Base-by-base conservation (phyloP, 2,888 invertebrate genomes). In the Druceiella hillmani region DNA sequence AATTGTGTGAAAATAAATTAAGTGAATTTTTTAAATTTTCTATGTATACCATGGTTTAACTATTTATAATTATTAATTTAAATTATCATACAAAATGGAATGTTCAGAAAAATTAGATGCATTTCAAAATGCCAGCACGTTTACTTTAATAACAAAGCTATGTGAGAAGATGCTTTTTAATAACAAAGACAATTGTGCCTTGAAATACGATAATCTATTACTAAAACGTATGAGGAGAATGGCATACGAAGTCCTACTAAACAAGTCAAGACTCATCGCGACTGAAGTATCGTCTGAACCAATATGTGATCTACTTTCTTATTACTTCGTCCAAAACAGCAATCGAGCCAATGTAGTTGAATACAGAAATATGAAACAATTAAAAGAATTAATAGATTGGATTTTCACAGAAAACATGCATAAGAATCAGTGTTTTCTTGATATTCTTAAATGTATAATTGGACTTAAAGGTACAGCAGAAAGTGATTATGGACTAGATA, bases 161-260 rank as follows among this genome's bases (percentile, higher is more conserved):
- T 68, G 71, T 44, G 53, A 53, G 5, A 69, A 57, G 51, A 62
- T 60, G 17, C 63, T 67, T 12, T 50, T 55, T 17, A 61, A 61
- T 44, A 62, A 63, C 45, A 55, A 56, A 36, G 22, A 22, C 5
- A 36, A 36, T 13, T 40, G 41, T 27, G 41, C 34, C 9, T 30
- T 31, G 3, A 7, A 17, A n/a, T 20, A 33, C 9, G 41, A 43
- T 28, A 35, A 36, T 10, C 16, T 25, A 10, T 27, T 43, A 4
- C 13, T 38, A 6, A 44, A 34, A 27, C 40, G 42, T 22, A 25
- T 47, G 10, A 32, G 44, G 6, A 40, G 44, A 6, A 32, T 26
- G 17, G 40, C 43, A n/a, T 72, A 63, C 40, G 70, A 68, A 50
- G 61, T 71, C 13, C 62, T 72, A 43, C 51, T 72, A 20, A 66